Percentiles rank a stretch among this genome's conserved stretches.
Evolutionary conservation across 2,113 vertebrate genomes (phyloP).

Genomic region (Oxyruncus cristatus): DNA sequence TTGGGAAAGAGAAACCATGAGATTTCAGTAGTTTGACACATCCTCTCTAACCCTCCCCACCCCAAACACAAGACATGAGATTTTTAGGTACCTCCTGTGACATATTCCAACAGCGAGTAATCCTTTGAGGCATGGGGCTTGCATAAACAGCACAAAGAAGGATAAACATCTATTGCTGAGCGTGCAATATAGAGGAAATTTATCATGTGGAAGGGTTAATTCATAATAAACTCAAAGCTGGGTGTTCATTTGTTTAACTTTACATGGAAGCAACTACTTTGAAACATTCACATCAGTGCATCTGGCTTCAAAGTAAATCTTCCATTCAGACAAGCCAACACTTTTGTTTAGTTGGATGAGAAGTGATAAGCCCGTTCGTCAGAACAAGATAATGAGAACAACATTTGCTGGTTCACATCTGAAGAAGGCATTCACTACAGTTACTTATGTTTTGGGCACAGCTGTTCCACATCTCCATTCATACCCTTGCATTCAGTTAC

Average conservation of each 20-base stretch:
- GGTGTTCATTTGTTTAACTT: background rate
- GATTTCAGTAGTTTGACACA: background rate
- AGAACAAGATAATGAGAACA: background rate
- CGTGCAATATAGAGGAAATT: background rate
- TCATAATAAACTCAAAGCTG: background rate
- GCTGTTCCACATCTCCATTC: background rate
- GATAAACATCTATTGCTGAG: background rate
- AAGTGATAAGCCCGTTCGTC: background rate
- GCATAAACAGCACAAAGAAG: background rate
- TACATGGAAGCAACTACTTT: background rate
- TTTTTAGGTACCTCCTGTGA: background rate
- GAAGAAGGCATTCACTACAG: background rate
- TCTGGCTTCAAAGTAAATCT: background rate
- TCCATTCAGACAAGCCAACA: background rate
- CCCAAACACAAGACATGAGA: background rate
- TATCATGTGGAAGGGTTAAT: background rate
- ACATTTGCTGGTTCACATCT: background rate
- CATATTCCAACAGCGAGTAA: background rate
- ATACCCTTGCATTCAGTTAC: background rate
- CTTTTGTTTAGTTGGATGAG: background rate
- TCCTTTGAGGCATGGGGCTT: rapidly evolving
- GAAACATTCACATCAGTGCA: background rate
- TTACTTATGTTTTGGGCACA: background rate
- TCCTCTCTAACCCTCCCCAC: background rate
- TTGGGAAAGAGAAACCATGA: background rate